Conservation (phyloP, 2,797 vertebrate species). For the Cetoscarus ocellatus region DNA sequence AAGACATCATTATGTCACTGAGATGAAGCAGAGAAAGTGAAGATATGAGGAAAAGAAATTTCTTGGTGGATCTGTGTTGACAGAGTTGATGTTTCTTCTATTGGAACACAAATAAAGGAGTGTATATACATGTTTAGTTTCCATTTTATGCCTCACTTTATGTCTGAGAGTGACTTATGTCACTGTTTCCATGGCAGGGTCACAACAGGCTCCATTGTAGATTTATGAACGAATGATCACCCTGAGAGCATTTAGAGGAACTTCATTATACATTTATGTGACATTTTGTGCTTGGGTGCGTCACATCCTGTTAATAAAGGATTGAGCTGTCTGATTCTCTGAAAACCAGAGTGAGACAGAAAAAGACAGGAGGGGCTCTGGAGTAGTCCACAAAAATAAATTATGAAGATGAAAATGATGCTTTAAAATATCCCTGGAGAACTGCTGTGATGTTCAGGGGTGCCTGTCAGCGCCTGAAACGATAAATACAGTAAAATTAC, state of each 20-base stretch:
- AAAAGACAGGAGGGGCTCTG: constrained; percentile 8
- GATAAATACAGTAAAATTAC: constrained; percentile 55
- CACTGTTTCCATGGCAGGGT: constrained; percentile 19
- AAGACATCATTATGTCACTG: not conserved
- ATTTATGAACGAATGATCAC: constrained; percentile 59
- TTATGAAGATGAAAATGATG: constrained; percentile 35
- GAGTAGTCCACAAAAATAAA: constrained; percentile 47
- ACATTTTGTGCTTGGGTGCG: constrained; percentile 63
- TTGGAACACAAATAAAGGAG: constrained; percentile 51
- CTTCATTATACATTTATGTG: constrained; percentile 73
- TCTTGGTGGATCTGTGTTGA: constrained; percentile 10
- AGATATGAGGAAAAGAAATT: constrained; percentile 10
- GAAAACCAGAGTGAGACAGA: constrained; percentile 11
- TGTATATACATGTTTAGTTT: constrained; percentile 56
- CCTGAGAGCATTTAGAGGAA: constrained; percentile 60
- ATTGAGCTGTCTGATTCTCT: constrained; percentile 44
- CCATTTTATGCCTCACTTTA: constrained; percentile 46
- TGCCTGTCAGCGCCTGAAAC: constrained; percentile 46
- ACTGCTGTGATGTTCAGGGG: constrained; percentile 30
- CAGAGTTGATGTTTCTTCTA: constrained; percentile 22
- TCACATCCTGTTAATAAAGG: constrained; percentile 46
- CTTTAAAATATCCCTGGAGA: constrained; percentile 35
- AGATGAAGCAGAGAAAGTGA: not conserved
- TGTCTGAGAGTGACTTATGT: constrained; percentile 26
- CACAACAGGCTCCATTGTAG: constrained; percentile 51